Evolutionary conservation across 2,888 invertebrate species (phyloP).

Genomic region (Meloe dianella): DNA sequence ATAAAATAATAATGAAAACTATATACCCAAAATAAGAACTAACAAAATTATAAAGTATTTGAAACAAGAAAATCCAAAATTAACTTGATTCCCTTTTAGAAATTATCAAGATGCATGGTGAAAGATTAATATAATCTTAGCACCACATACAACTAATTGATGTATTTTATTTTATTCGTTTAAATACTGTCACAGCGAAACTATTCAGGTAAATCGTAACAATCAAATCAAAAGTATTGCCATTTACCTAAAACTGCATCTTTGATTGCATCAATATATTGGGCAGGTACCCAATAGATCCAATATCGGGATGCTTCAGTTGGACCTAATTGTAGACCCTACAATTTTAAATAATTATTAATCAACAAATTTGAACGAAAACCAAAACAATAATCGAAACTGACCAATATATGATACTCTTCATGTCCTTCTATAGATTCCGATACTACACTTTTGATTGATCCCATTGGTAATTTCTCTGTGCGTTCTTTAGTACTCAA

Average conservation of each 20-base stretch:
- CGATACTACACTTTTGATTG: slow-evolving; percentile 80
- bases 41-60: slow-evolving; percentile 24
- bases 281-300: slow-evolving; percentile 94
- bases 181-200: slow-evolving; percentile 29
- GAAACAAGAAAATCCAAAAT: slow-evolving; percentile 22
- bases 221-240: slow-evolving; percentile 71
- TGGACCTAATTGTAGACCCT: slow-evolving; percentile 89
- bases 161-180: slow-evolving; percentile 22
- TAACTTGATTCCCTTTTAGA: slow-evolving; percentile 31
- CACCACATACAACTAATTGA: slow-evolving; percentile 20
- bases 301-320: slow-evolving; percentile 92
- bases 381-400: slow-evolving; percentile 18
- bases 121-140: slow-evolving; percentile 35
- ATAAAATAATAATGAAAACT: no score
- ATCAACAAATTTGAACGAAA: no score
- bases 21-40: slow-evolving; percentile 19
- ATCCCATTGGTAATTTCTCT: slow-evolving; percentile 88
- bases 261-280: slow-evolving; percentile 89
- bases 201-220: slow-evolving; percentile 22
- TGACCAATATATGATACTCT: slow-evolving; percentile 89
- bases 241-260: slow-evolving; percentile 88
- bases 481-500: slow-evolving; percentile 92
- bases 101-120: slow-evolving; percentile 17
- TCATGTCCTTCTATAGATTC: slow-evolving; percentile 89
- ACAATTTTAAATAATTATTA: slow-evolving; percentile 39